phyloP scores from a whole-genome alignment of 2,888 invertebrate species.

The Andrena haemorrhoa region DNA sequence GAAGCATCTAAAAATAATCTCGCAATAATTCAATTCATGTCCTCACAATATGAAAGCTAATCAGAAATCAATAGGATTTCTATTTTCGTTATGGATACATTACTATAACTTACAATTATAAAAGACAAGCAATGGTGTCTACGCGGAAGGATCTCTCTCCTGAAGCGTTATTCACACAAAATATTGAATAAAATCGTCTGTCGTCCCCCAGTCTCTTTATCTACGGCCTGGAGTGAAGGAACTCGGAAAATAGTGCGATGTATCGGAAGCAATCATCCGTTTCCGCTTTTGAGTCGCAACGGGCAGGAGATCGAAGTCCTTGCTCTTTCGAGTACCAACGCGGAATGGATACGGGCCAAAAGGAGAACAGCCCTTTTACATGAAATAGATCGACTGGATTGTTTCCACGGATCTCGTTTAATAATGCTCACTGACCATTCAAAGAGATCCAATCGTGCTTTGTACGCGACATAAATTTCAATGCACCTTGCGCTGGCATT shows the following conservation, averaged over 20 bases:
- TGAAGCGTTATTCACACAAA: constrained; percentile 5
- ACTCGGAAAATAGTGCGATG: constrained; percentile 67
- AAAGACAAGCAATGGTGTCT: neutral
- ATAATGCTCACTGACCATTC: constrained; percentile 34
- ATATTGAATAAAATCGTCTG: constrained; percentile 40
- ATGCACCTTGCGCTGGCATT: neutral
- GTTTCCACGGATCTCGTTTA: constrained; percentile 42
- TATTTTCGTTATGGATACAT: too few species aligned
- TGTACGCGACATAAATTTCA: neutral
- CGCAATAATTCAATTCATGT: too few species aligned
- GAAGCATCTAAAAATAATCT: too few species aligned
- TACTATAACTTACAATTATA: neutral
- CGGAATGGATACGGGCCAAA: constrained; percentile 65
- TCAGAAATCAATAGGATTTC: too few species aligned
- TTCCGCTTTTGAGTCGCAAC: constrained; percentile 63
- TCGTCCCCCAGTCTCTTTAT: constrained; percentile 23
- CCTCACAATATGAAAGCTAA: too few species aligned
- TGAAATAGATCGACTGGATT: constrained; percentile 16
- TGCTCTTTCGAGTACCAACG: constrained; percentile 47
- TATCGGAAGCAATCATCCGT: constrained; percentile 74
- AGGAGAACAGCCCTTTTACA: constrained; percentile 24
- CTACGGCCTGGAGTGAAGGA: constrained; percentile 41
- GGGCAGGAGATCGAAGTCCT: constrained; percentile 64
- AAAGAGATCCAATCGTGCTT: constrained; percentile 30
- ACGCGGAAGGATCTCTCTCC: neutral